These are phyloP conservation scores for Orientallactaga sibirica DNA, from an alignment of 2,797 vertebrate species.

Conservation along the genomic window DNA sequence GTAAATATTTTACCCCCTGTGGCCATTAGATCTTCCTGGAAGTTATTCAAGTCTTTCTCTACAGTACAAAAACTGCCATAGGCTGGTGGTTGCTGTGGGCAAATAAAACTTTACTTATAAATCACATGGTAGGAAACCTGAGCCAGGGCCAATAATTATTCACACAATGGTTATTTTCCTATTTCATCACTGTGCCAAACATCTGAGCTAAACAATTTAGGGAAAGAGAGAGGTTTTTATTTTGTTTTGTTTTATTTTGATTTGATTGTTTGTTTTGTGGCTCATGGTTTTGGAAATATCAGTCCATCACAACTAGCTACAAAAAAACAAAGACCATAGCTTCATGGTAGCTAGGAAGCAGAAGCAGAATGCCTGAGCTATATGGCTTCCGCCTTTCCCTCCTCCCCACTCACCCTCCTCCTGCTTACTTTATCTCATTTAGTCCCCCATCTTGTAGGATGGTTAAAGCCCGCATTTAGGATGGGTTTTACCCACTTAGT, in stretches of 20 bases:
- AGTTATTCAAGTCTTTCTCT: background rate
- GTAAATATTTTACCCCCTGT: slow-evolving; percentile 9
- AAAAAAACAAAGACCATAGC: background rate
- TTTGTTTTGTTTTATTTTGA: too few relatives aligned
- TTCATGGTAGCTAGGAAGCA: background rate
- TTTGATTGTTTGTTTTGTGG: background rate
- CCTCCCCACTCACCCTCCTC: too few relatives aligned
- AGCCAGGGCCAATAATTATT: background rate
- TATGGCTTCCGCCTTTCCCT: too few relatives aligned
- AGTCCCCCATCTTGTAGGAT: background rate
- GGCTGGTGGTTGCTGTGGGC: background rate
- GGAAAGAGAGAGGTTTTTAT: background rate
- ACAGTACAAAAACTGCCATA: background rate
- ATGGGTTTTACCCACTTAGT: background rate
- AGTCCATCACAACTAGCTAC: background rate
- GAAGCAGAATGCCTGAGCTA: too few relatives aligned
- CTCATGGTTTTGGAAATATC: background rate
- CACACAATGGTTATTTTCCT: background rate
- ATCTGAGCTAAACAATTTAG: background rate
- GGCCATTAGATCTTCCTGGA: background rate
- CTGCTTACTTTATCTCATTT: background rate
- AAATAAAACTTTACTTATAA: slow-evolving; percentile 67
- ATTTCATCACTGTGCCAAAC: background rate
- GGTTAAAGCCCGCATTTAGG: background rate
- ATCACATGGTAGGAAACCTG: background rate